A percentile compares a stretch with the other conserved stretches of the same genome.
These are phyloP conservation scores for Lagria hirta DNA, from an alignment of 2,888 invertebrate genomes.

Conservation along the genomic window DNA sequence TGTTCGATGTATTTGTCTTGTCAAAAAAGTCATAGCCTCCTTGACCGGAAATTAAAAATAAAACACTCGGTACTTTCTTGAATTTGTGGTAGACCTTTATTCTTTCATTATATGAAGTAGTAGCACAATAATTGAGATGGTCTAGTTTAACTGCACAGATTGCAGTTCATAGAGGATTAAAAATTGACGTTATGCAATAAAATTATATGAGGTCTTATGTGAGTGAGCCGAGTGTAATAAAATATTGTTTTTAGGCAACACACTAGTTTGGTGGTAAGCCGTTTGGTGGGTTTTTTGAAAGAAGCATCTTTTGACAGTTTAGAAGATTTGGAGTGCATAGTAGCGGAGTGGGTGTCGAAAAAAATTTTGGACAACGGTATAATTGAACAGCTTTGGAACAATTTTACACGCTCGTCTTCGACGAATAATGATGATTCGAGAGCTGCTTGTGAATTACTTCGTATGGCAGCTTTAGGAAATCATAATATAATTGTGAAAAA, in stretches of 20 bases:
- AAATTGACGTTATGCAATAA: too few relatives aligned
- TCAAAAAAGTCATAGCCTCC: too few relatives aligned
- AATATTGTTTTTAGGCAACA: slow-evolving; percentile 52
- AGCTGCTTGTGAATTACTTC: slow-evolving; percentile 73
- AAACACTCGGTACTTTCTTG: too few relatives aligned
- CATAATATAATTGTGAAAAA: slow-evolving; percentile 57
- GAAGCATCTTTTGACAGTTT: slow-evolving; percentile 62
- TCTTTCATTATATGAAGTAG: too few relatives aligned
- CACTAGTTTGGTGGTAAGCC: slow-evolving; percentile 60
- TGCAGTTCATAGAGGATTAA: too few relatives aligned
- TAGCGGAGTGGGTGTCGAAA: slow-evolving; percentile 63
- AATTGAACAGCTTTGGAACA: slow-evolving; percentile 80
- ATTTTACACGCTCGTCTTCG: slow-evolving; percentile 67
- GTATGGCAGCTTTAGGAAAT: slow-evolving; percentile 66
- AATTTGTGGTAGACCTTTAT: too few relatives aligned
- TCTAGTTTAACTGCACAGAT: too few relatives aligned
- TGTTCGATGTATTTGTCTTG: too few relatives aligned
- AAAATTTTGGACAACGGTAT: slow-evolving; percentile 60
- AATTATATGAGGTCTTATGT: too few relatives aligned
- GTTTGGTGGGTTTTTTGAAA: slow-evolving; percentile 60
- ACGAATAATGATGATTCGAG: slow-evolving; percentile 71
- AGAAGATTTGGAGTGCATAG: slow-evolving; percentile 63
- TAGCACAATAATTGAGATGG: too few relatives aligned
- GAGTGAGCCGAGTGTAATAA: too few relatives aligned
- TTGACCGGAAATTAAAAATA: too few relatives aligned